Evolutionary conservation across 2,888 invertebrate genomes (phyloP).

Genomic region (Napeogenes inachia): DNA sequence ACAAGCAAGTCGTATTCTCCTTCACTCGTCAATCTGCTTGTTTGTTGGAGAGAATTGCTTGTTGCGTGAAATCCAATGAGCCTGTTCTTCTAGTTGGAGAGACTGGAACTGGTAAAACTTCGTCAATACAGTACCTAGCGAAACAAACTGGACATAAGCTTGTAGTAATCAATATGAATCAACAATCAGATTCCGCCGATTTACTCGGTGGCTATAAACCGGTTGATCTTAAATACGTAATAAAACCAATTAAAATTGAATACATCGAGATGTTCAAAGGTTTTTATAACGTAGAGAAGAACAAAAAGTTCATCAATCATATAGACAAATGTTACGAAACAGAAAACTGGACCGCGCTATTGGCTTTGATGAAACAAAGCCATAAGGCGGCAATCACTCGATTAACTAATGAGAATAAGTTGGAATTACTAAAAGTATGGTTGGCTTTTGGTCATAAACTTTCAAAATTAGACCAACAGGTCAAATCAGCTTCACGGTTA

Average conservation of each 20-base stretch:
- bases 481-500: conserved; percentile 83
- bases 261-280: conserved; percentile 89
- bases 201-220: conserved; percentile 98
- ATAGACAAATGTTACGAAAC: conserved; percentile 86
- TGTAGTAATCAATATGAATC: conserved; percentile 98
- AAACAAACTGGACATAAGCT: conserved; percentile 89
- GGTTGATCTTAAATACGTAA: conserved; percentile 90
- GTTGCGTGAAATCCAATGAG: conserved; percentile 88
- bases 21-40: conserved; percentile 89
- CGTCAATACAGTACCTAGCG: conserved; percentile 94
- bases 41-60: conserved; percentile 91
- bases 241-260: conserved; percentile 87
- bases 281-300: conserved; percentile 86
- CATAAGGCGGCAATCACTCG: conserved; percentile 80
- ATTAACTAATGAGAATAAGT: conserved; percentile 54
- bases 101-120: conserved; percentile 99
- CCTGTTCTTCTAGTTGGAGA: conserved; percentile 97
- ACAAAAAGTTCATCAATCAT: conserved; percentile 88
- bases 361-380: conserved; percentile 87
- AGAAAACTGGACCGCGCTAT: conserved; percentile 83
- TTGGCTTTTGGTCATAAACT: conserved; percentile 81
- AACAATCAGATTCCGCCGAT: conserved; percentile 98
- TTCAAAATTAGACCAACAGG: conserved; percentile 83
- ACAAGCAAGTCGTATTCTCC: conserved; percentile 81
- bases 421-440: conserved; percentile 78